phyloP scores from a whole-genome alignment of 2,888 invertebrate species.

The Dryobotodes eremita region DNA sequence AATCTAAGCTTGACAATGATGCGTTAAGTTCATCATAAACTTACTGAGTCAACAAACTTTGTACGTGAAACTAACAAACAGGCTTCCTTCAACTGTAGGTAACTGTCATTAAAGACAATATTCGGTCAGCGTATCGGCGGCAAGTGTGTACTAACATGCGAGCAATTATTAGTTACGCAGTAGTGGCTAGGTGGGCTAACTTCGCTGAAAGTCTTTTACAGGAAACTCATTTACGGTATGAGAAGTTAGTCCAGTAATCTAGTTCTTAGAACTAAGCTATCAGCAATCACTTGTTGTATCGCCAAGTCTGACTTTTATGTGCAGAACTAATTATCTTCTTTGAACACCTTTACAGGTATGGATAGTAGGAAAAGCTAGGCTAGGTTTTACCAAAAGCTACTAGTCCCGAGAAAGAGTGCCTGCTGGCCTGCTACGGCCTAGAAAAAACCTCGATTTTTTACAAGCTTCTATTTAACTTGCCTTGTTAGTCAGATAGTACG shows the following conservation, averaged over 20 bases:
- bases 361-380: no score
- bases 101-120: slow-evolving; percentile 24
- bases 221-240: neutral
- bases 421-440: no score
- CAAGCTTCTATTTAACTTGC: no score
- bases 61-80: slow-evolving; percentile 13
- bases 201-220: neutral
- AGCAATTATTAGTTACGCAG: slow-evolving; percentile 23
- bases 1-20: no score
- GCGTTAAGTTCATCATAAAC: no score
- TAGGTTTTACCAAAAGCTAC: neutral
- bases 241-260: neutral
- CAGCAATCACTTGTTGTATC: no score
- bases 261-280: neutral
- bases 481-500: no score
- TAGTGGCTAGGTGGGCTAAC: slow-evolving; percentile 7
- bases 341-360: no score
- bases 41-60: no score
- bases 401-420: neutral
- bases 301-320: no score
- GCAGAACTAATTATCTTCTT: no score
- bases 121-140: neutral
- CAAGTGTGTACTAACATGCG: neutral
- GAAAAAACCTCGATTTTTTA: no score
- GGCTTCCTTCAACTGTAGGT: slow-evolving; percentile 15